These are phyloP conservation scores for Xestia c-nigrum DNA, from an alignment of 2,888 invertebrate species.

Conservation along the genomic window DNA sequence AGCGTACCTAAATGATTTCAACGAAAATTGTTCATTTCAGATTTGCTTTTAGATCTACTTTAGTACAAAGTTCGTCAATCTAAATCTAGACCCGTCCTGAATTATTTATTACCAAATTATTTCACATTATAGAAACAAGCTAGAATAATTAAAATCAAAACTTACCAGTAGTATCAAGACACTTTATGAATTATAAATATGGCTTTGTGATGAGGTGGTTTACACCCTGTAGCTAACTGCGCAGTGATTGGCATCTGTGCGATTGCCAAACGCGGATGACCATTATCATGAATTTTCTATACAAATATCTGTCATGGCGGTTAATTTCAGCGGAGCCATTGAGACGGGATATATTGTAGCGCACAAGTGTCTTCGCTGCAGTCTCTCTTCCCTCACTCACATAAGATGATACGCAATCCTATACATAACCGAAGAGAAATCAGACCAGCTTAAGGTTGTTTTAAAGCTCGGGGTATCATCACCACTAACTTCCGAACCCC, in stretches of 20 bases:
- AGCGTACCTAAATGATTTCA: not conserved
- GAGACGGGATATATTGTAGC: not conserved
- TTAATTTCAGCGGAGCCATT: not conserved
- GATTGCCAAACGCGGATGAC: not conserved
- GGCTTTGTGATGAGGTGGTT: too few species aligned
- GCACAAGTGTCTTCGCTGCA: not conserved
- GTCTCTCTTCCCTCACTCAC: not conserved
- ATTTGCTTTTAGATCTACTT: not conserved
- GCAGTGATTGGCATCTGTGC: not conserved
- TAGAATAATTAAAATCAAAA: slow-evolving; percentile 2
- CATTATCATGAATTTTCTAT: not conserved
- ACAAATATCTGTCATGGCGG: not conserved
- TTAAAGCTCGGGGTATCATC: not conserved
- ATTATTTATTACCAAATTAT: slow-evolving; percentile 5
- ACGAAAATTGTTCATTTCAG: slow-evolving; percentile 1
- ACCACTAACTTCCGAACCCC: not conserved
- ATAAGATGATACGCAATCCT: not conserved
- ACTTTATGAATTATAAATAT: not conserved
- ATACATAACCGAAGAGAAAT: not conserved
- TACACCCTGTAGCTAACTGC: too few species aligned
- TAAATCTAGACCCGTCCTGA: not conserved
- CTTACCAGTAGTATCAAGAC: not conserved
- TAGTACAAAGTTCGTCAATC: slow-evolving; percentile 9
- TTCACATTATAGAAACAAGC: not conserved
- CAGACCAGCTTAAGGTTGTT: not conserved